Evolutionary conservation across 1,140 invertebrate species (phyloP).

Genomic region (Meteorus sp.): DNA sequence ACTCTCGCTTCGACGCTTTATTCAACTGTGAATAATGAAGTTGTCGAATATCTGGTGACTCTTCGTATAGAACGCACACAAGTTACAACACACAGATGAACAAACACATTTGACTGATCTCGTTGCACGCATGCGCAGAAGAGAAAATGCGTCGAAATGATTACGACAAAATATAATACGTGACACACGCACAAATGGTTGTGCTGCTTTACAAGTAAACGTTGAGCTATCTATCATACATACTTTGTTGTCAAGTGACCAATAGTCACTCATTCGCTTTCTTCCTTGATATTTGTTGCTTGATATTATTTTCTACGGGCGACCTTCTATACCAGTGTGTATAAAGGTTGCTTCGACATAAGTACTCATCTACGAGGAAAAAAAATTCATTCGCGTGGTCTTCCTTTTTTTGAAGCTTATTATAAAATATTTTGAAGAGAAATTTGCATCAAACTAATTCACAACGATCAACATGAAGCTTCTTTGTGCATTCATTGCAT

Average conservation of each 20-base stretch:
- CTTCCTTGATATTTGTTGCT: conserved; percentile 27
- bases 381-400: conserved; percentile 1
- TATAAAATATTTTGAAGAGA: neutral
- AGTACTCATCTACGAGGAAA: conserved; percentile 25
- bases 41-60: too few species aligned
- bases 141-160: conserved; percentile 4
- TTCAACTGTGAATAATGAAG: conserved; percentile 46
- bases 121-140: conserved; percentile 33
- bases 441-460: neutral
- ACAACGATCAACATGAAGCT: conserved; percentile 36
- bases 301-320: conserved; percentile 24
- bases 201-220: too few species aligned
- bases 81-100: too few species aligned
- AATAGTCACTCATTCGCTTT: conserved; percentile 20
- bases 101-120: too few species aligned
- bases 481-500: conserved; percentile 29
- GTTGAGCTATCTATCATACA: too few species aligned
- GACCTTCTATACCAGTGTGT: conserved; percentile 88
- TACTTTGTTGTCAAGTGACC: conserved; percentile 31
- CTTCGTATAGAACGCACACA: too few species aligned
- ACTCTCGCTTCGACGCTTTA: conserved; percentile 59
- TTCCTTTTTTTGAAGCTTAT: too few species aligned
- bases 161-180: neutral
- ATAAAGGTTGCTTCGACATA: conserved; percentile 70
- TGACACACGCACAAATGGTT: too few species aligned